phyloP scores from a whole-genome alignment of 1,140 invertebrate genomes.

The Trypoxylus dichotomus region DNA sequence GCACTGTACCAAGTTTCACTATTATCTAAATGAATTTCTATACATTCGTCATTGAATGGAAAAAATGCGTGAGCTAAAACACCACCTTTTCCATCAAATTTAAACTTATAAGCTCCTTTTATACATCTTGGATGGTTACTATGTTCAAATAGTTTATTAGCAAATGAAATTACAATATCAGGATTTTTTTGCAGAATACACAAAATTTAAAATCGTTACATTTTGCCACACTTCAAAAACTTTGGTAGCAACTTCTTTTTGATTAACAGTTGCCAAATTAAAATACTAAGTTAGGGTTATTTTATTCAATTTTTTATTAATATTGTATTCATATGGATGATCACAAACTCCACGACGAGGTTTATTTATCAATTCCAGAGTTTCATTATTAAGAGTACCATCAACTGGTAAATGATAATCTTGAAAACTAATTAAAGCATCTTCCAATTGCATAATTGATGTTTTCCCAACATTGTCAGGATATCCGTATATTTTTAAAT shows the following conservation, averaged over 20 bases:
- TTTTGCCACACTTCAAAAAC: constrained; percentile 13
- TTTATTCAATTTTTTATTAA: constrained; percentile 32
- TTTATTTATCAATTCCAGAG: constrained; percentile 28
- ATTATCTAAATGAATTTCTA: constrained; percentile 32
- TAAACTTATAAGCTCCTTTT: constrained; percentile 4
- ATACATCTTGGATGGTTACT: constrained; percentile 21
- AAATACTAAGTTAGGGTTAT: constrained; percentile 19
- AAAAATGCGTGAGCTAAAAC: constrained; percentile 30
- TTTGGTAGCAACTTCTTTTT: not conserved
- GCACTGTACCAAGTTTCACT: constrained; percentile 33
- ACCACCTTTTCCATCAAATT: constrained; percentile 22
- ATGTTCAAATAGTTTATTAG: constrained; percentile 25
- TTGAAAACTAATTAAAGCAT: constrained; percentile 12
- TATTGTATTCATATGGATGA: constrained; percentile 6
- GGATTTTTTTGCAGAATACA: constrained; percentile 27
- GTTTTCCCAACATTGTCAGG: too few relatives aligned
- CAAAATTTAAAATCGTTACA: constrained; percentile 31
- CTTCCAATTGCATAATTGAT: not conserved
- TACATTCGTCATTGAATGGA: constrained; percentile 26
- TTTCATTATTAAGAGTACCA: constrained; percentile 31
- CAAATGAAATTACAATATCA: constrained; percentile 31
- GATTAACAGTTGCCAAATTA: constrained; percentile 10
- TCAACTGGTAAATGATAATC: constrained; percentile 32
- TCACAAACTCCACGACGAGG: constrained; percentile 29
- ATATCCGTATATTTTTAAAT: too few relatives aligned